A percentile compares a stretch with the other conserved stretches of the same genome.
These are phyloP conservation scores for Lepidonotus clava DNA, from an alignment of 2,888 invertebrate species.

Conservation along the genomic window DNA sequence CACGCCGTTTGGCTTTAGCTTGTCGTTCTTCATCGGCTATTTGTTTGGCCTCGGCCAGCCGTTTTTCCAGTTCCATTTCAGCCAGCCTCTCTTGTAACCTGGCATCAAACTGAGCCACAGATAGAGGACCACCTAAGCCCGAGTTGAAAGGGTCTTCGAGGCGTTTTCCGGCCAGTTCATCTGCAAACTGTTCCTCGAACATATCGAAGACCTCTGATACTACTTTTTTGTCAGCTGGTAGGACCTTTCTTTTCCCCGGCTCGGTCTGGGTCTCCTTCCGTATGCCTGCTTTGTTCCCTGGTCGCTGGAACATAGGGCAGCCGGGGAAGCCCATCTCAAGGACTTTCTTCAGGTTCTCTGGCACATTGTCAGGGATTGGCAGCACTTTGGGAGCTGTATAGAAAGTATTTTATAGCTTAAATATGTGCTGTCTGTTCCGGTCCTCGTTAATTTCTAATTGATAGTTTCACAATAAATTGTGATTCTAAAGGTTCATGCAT, in stretches of 20 bases:
- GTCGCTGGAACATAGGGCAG: constrained; percentile 21
- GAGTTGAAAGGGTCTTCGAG: no score
- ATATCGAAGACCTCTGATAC: neutral
- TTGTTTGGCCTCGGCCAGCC: no score
- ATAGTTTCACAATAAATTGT: no score
- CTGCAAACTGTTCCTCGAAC: neutral
- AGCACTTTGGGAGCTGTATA: neutral
- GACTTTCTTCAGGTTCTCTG: constrained; percentile 4
- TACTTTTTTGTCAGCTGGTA: neutral
- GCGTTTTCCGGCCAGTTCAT: no score
- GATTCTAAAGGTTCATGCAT: no score
- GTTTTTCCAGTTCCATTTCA: no score
- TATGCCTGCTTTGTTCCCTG: neutral
- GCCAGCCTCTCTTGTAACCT: no score
- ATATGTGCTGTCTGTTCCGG: neutral
- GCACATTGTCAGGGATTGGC: neutral
- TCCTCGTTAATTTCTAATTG: no score
- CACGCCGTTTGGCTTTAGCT: no score
- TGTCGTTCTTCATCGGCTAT: no score
- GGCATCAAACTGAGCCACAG: no score
- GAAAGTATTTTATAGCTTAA: neutral
- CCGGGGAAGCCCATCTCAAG: constrained; percentile 32
- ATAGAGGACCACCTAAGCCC: no score
- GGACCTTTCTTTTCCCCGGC: neutral
- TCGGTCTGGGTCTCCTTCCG: neutral